phyloP scores from a whole-genome alignment of 2,113 vertebrate species.

The Astur gentilis region DNA sequence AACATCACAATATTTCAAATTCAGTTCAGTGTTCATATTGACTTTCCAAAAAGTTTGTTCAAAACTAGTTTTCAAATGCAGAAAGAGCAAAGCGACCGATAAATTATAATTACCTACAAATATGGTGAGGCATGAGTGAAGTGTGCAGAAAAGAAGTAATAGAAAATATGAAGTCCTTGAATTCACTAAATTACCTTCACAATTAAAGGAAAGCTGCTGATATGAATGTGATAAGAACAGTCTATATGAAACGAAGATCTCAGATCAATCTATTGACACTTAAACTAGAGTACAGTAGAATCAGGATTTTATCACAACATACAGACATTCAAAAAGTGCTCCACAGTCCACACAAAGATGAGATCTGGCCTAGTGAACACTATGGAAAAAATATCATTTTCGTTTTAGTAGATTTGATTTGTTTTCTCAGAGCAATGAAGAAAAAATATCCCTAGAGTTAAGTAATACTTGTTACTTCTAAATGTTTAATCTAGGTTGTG shows the following conservation, averaged over 20 bases:
- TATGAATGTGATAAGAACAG: neutral
- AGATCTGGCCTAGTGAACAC: neutral
- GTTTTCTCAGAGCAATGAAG: neutral
- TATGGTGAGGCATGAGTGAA: neutral
- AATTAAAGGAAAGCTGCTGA: neutral
- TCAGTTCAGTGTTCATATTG: accelerated
- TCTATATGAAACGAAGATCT: neutral
- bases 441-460: neutral
- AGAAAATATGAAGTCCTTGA: neutral
- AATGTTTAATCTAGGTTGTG: neutral
- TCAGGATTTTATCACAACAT: neutral
- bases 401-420: neutral
- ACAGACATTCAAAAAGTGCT: neutral
- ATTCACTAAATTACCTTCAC: neutral
- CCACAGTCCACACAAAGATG: neutral
- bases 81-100: neutral
- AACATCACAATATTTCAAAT: neutral
- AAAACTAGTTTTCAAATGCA: neutral
- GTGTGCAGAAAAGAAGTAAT: neutral
- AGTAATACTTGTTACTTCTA: neutral
- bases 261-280: neutral
- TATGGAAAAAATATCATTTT: neutral
- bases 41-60: neutral
- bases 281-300: neutral
- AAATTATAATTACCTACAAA: neutral